These are phyloP conservation scores for Meganola albula DNA, from an alignment of 2,888 invertebrate genomes.

Conservation along the genomic window DNA sequence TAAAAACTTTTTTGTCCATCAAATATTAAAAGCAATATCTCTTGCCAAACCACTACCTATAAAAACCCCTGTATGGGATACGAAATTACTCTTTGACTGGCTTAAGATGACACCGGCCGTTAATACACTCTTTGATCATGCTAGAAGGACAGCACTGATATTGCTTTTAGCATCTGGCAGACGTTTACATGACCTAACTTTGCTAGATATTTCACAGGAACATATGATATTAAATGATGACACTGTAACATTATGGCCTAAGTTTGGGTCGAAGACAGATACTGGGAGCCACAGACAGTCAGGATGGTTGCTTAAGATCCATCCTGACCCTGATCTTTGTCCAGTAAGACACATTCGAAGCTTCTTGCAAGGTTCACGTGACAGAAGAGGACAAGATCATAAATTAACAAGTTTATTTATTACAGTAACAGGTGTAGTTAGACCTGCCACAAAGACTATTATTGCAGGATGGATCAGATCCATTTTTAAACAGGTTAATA, in stretches of 20 bases:
- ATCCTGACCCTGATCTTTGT: no score
- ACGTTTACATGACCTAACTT: conserved; percentile 1
- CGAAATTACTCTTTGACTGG: conserved; percentile 10
- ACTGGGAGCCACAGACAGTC: no score
- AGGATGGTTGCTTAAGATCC: no score
- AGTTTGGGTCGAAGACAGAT: no score
- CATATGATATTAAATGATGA: no score
- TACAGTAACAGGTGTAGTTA: conserved; percentile 1
- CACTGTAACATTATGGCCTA: no score
- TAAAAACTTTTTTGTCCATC: conserved; percentile 4
- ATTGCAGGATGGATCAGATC: conserved; percentile 6
- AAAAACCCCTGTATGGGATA: conserved; percentile 2
- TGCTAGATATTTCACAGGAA: no score
- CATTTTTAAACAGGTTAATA: background rate
- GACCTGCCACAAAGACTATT: conserved; percentile 1
- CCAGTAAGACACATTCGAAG: no score
- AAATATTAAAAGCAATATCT: conserved; percentile 11
- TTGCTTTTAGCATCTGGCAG: conserved; percentile 11
- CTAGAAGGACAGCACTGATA: conserved; percentile 10
- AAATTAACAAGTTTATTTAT: background rate
- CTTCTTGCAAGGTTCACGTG: no score
- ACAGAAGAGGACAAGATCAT: no score
- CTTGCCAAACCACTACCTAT: no score
- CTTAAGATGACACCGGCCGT: background rate
- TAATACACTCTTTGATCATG: conserved; percentile 5